These are phyloP conservation scores for Fragum whitleyi DNA, from an alignment of 2,888 invertebrate species.

Conservation along the genomic window DNA sequence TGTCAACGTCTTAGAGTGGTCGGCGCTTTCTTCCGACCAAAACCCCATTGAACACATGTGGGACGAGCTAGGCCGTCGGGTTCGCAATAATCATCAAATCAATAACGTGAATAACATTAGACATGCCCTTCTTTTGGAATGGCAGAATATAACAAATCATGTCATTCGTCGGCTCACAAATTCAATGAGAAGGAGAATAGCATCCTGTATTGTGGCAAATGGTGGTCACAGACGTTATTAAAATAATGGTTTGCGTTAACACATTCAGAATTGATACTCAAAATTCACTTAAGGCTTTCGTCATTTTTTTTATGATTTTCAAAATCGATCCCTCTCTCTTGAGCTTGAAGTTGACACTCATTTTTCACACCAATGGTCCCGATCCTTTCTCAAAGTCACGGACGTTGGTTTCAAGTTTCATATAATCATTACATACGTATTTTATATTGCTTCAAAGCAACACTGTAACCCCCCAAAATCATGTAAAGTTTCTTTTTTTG, in stretches of 20 bases:
- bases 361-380: not conserved
- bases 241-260: not conserved
- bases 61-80: too few relatives aligned
- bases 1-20: conserved; percentile 29
- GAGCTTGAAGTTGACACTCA: not conserved
- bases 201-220: conserved; percentile 3
- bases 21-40: conserved; percentile 28
- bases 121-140: conserved; percentile 7
- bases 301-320: conserved; percentile 12
- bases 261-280: not conserved
- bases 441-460: too few relatives aligned
- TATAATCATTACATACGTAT: too few relatives aligned
- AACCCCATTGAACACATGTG: too few relatives aligned
- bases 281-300: conserved; percentile 14
- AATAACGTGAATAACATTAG: conserved; percentile 10
- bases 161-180: conserved; percentile 3
- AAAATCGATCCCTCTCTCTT: not conserved
- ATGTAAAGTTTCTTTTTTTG: too few relatives aligned
- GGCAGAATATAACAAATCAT: conserved; percentile 19
- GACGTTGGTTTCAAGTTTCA: not conserved
- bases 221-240: conserved; percentile 25
- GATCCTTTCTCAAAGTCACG: not conserved
- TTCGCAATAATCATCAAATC: too few relatives aligned
- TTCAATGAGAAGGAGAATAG: conserved; percentile 17
- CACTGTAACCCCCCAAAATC: too few relatives aligned